Evolutionary conservation across 1,140 invertebrate species (phyloP), one percentile per base, ranked within the genome.

Genomic region (Brachionus plicatilis): DNA sequence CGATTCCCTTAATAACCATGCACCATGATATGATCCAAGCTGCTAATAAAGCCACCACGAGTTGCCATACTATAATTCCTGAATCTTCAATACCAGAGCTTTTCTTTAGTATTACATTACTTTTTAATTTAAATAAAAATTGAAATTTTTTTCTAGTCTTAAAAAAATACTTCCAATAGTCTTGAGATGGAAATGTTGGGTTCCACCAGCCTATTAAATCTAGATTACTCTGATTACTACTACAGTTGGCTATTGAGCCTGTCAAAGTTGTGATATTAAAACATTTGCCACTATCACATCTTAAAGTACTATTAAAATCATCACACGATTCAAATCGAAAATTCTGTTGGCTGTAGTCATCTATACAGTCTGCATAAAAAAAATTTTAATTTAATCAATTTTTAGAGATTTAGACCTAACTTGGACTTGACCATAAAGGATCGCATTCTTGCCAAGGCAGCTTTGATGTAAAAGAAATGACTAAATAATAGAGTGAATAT

Each of bases 401-500:
- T 41, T 37, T 24, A 41, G 3, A 8, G 9, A 65, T 50, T 3
- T 14, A 94, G 95, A 24, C 3, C 41, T 86, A 87, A 88, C 88
- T 85, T 70, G 85, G 41, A 45, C 86, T 86, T 12, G 86, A 86
- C 88, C 88, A 89, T 17, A 86, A 85, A 41, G 79, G 65, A 53
- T 87, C 82, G 60, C 94, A 95, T 83, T 92, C 92, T 86, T 93
- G 92, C 94, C 94, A 95, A 0, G 94, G 94, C 68, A 95, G 88
- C 85, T 92, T 91, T 80, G 88, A 92, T 43, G 90, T 90, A 86
- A 94, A 92, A 8, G 94, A 94, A 45, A 93, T 93, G 84, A 92
- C 92, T 91, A 95, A 93, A 88, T 95, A 95, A 88, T 93, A 93
- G 50, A 95, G 92, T 53, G 93, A 94, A 94, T 94, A 94, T 53